phyloP scores from a whole-genome alignment of 2,113 vertebrate genomes.

The Genyomyrus donnyi region DNA sequence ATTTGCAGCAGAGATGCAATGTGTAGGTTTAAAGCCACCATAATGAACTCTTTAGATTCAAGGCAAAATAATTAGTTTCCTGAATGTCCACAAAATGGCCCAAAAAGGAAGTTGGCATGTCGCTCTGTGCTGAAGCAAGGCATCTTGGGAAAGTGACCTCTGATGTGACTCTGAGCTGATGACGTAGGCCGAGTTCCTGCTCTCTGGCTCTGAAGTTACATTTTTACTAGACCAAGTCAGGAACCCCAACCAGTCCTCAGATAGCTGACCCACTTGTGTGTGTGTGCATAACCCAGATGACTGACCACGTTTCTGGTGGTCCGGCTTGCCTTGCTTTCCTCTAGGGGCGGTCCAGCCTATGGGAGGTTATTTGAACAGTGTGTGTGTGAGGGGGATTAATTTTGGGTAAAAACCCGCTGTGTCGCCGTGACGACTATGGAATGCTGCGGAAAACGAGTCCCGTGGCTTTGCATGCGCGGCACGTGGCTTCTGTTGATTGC shows the following conservation, averaged over 20 bases:
- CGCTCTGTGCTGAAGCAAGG: neutral
- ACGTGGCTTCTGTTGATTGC: neutral
- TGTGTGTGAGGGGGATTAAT: neutral
- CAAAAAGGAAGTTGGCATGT: neutral
- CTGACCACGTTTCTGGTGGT: neutral
- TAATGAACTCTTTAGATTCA: neutral
- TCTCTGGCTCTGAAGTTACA: neutral
- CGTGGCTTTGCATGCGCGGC: neutral
- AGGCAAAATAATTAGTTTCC: neutral
- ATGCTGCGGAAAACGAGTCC: neutral
- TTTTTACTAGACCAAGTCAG: neutral
- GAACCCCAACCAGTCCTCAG: neutral
- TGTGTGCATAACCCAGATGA: neutral
- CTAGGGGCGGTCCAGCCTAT: neutral
- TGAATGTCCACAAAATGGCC: neutral
- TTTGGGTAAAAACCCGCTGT: neutral
- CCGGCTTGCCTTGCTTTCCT: neutral
- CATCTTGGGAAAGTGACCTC: neutral
- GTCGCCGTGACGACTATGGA: slow-evolving; percentile 8
- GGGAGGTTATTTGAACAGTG: neutral
- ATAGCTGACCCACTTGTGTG: neutral
- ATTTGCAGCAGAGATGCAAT: neutral
- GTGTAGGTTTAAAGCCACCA: neutral
- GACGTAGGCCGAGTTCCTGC: neutral
- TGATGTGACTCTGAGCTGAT: neutral